A percentile compares a stretch with the other conserved stretches of the same genome.
phyloP scores from a whole-genome alignment of 2,797 vertebrate genomes.

The Danio jaintianensis region DNA sequence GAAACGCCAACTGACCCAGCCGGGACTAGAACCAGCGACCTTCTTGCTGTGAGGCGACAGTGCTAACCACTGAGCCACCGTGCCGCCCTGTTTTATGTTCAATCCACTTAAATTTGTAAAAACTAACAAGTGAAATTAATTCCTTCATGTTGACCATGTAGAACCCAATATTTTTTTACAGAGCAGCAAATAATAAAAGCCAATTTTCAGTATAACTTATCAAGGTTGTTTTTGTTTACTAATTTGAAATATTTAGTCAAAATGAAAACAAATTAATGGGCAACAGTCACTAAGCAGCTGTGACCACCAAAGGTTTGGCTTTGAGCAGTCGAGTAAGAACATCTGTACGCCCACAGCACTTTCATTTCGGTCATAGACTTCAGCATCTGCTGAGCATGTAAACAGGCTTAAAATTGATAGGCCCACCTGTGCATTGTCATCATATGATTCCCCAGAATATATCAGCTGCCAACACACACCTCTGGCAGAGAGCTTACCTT shows the following conservation, averaged over 20 bases:
- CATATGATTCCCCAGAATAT: conserved; percentile 67
- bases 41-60: no score
- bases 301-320: conserved; percentile 35
- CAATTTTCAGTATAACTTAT: not conserved
- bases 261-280: conserved; percentile 1
- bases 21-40: no score
- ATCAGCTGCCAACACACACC: conserved; percentile 62
- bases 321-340: conserved; percentile 52
- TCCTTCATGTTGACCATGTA: no score
- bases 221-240: not conserved
- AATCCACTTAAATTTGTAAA: no score
- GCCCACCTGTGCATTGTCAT: conserved; percentile 77
- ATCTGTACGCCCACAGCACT: conserved; percentile 53
- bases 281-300: conserved; percentile 51
- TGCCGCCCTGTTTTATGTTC: no score
- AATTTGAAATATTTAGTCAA: conserved; percentile 10
- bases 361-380: conserved; percentile 62
- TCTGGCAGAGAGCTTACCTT: conserved; percentile 57
- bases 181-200: not conserved
- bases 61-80: no score
- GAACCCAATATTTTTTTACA: no score
- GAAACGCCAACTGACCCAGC: no score
- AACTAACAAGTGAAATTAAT: no score
- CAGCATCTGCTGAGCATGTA: conserved; percentile 77
- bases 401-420: conserved; percentile 76